These are phyloP conservation scores for Polypterus bichir DNA, from an alignment of 2,113 vertebrate species.

Conservation along the genomic window DNA sequence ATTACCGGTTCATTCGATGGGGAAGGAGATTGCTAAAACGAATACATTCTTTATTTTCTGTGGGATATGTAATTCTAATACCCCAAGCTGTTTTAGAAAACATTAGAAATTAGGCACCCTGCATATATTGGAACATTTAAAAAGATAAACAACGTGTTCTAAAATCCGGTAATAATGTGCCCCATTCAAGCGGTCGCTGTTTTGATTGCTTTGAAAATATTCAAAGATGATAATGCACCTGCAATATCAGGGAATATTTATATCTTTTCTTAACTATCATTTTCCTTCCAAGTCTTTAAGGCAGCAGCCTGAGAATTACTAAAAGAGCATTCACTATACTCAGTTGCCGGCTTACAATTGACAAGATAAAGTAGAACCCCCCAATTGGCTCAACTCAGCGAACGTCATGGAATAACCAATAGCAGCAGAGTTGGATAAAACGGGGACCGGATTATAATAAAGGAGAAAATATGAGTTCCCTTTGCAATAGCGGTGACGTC, in stretches of 20 bases:
- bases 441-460: conserved; percentile 61
- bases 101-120: no score
- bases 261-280: conserved; percentile 11
- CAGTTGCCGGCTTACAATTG: conserved; percentile 34
- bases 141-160: no score
- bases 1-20: conserved; percentile 9
- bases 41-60: neutral
- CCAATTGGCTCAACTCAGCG: conserved; percentile 60
- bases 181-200: no score
- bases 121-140: no score
- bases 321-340: conserved; percentile 29
- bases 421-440: conserved; percentile 31
- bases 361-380: conserved; percentile 38
- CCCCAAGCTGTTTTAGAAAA: no score
- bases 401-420: conserved; percentile 68
- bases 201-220: no score
- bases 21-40: conserved; percentile 8
- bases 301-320: conserved; percentile 24
- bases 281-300: conserved; percentile 14
- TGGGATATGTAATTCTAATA: no score
- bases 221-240: no score
- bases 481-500: conserved; percentile 76
- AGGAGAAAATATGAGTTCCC: conserved; percentile 51
- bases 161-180: no score
- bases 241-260: neutral